A percentile compares a stretch with the other conserved stretches of the same genome.
Evolutionary conservation across 1,140 invertebrate species (phyloP).

Genomic region (Listronotus oregonensis): DNA sequence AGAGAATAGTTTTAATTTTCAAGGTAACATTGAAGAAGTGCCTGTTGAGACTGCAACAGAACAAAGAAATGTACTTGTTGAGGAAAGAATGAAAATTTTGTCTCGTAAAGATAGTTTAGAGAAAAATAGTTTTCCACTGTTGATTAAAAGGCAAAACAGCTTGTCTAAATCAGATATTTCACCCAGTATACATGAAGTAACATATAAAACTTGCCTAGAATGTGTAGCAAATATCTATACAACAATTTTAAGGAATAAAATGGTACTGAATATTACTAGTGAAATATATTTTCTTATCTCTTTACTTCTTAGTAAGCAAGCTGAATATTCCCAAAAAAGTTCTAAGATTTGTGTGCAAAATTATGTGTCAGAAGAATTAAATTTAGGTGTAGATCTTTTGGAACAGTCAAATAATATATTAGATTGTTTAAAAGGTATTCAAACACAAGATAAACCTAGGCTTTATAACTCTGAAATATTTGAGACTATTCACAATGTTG

Average conservation of each 20-base stretch:
- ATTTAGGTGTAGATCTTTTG: constrained; percentile 35
- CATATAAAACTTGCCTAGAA: constrained; percentile 55
- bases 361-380: constrained; percentile 7
- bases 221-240: constrained; percentile 58
- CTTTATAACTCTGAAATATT: constrained; percentile 39
- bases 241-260: constrained; percentile 56
- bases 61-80: constrained; percentile 37
- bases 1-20: constrained; percentile 51
- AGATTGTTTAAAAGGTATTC: constrained; percentile 5
- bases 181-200: constrained; percentile 53
- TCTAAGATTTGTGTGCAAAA: constrained; percentile 7
- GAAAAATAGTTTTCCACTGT: constrained; percentile 2
- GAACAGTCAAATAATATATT: not conserved
- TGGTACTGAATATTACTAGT: constrained; percentile 62
- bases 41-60: constrained; percentile 26
- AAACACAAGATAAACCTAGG: not conserved
- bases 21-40: constrained; percentile 29
- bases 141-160: constrained; percentile 24
- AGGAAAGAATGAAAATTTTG: constrained; percentile 44
- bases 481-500: constrained; percentile 62
- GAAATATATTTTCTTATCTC: constrained; percentile 66
- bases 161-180: constrained; percentile 41
- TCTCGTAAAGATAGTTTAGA: constrained; percentile 17
- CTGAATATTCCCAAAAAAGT: not conserved
- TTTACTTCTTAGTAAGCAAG: constrained; percentile 54